These are phyloP conservation scores for Rhabdornis inornatus DNA, from an alignment of 2,113 vertebrate species.

Conservation along the genomic window DNA sequence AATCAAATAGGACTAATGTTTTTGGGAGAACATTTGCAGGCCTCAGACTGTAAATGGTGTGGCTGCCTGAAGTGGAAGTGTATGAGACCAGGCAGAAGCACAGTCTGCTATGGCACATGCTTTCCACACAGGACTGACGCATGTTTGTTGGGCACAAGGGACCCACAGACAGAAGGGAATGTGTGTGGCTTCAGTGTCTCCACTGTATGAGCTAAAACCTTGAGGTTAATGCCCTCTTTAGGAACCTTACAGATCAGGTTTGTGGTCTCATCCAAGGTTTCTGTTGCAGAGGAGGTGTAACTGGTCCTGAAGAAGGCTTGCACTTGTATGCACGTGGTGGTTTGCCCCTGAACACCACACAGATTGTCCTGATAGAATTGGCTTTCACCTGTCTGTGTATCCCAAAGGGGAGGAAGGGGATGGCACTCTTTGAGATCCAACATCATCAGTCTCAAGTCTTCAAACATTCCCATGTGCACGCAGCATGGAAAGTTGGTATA, in stretches of 20 bases:
- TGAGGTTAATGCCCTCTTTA: neutral
- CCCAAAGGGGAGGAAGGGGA: neutral
- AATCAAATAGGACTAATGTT: neutral
- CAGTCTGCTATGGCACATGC: fast-evolving
- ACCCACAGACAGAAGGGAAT: neutral
- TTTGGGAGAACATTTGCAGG: neutral
- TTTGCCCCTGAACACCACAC: neutral
- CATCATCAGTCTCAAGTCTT: neutral
- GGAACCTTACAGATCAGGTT: neutral
- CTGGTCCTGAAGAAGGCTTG: neutral
- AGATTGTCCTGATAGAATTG: neutral
- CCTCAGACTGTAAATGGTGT: neutral
- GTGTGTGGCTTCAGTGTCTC: neutral
- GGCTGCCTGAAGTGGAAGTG: neutral
- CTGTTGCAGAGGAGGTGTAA: neutral
- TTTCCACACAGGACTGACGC: neutral
- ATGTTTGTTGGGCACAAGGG: neutral
- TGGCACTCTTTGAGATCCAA: neutral
- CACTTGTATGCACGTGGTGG: neutral
- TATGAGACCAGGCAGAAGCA: neutral
- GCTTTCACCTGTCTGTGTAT: neutral
- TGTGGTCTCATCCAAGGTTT: neutral
- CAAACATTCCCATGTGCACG: neutral
- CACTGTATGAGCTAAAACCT: neutral
- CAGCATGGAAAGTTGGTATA: neutral